Conservation (phyloP, 1,140 invertebrate species). For the Magallana angulata region DNA sequence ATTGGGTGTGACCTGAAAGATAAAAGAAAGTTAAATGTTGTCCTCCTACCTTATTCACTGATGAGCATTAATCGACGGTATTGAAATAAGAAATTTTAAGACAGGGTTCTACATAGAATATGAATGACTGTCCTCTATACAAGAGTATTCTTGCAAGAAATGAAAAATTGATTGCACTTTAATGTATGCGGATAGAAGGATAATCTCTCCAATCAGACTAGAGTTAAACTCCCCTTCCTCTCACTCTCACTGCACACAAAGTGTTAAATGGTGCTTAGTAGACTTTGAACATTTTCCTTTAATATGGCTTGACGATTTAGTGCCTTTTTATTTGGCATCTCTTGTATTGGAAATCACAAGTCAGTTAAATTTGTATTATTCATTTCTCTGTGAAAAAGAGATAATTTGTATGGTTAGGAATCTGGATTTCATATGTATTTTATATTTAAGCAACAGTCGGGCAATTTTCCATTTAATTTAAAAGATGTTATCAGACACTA, state of each 20-base stretch:
- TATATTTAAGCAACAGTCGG: background rate
- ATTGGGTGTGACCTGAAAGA: too few species aligned
- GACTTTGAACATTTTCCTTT: slow-evolving; percentile 27
- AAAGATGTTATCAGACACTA: background rate
- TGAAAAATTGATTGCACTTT: background rate
- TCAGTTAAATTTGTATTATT: background rate
- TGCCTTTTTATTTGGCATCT: background rate
- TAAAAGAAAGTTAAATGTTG: too few species aligned
- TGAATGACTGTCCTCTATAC: background rate
- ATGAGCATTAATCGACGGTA: too few species aligned
- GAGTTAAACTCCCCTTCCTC: background rate
- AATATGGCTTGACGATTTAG: slow-evolving; percentile 32
- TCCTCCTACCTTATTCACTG: too few species aligned
- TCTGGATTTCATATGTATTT: slow-evolving; percentile 29
- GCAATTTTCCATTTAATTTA: background rate
- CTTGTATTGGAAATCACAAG: background rate
- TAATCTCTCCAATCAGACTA: background rate
- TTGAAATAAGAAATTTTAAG: too few species aligned
- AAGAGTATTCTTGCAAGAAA: slow-evolving; percentile 19
- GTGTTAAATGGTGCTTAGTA: background rate
- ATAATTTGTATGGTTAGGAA: background rate
- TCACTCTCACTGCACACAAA: background rate
- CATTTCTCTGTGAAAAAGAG: background rate
- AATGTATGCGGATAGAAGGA: background rate
- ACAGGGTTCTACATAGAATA: background rate